Conservation (phyloP, 2,113 vertebrate genomes). For the Vireo altiloquus region DNA sequence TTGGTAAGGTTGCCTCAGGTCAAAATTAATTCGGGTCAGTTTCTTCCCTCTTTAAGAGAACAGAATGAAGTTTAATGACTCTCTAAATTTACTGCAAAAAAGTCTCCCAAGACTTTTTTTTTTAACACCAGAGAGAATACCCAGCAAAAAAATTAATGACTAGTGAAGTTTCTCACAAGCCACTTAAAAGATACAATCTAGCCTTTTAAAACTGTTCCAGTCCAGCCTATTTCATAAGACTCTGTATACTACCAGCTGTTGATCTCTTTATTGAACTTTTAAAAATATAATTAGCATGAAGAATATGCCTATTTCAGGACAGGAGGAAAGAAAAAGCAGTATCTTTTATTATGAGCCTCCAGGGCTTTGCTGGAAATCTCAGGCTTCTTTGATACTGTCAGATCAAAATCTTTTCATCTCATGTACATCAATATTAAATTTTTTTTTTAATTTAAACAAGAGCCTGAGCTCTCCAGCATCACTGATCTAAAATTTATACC, state of each 20-base stretch:
- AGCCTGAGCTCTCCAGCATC: background rate
- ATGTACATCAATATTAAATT: background rate
- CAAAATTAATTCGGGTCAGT: background rate
- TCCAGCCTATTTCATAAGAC: background rate
- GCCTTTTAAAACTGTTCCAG: background rate
- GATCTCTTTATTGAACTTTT: background rate
- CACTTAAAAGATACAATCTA: background rate
- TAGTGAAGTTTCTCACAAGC: background rate
- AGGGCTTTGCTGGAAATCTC: background rate
- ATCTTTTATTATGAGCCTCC: background rate
- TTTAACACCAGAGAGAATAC: background rate
- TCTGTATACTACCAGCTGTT: background rate
- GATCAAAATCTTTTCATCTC: conserved; percentile 40
- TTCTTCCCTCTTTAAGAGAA: background rate
- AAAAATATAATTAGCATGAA: background rate
- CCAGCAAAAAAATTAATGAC: background rate
- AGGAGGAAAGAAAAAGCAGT: background rate
- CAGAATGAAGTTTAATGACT: background rate
- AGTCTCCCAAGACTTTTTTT: background rate
- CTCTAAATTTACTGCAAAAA: background rate
- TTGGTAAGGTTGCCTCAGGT: background rate
- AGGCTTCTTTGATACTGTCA: conserved; percentile 3
- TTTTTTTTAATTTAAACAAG: background rate
- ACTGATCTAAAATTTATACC: background rate
- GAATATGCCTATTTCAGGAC: background rate